phyloP scores from a whole-genome alignment of 2,888 invertebrate species.

The Zaprionus bogoriensis region DNA sequence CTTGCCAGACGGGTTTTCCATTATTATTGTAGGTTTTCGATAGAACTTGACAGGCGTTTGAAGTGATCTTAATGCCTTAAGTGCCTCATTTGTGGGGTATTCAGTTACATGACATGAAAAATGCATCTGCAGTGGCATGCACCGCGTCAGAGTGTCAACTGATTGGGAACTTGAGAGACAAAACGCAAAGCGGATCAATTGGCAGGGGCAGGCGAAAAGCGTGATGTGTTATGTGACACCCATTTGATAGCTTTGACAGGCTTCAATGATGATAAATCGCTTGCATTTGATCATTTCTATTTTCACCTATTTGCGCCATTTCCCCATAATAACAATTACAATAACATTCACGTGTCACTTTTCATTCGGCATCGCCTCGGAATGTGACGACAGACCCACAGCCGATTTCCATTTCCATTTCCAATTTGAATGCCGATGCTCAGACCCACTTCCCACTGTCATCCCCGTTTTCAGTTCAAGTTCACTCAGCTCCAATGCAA shows the following conservation, averaged over 20 bases:
- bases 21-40: not conserved
- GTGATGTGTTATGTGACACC: not conserved
- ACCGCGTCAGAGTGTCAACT: constrained; percentile 5
- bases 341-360: constrained; percentile 50
- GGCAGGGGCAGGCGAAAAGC: constrained; percentile 26
- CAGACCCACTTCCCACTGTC: constrained; percentile 6
- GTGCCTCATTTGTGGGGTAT: constrained; percentile 51
- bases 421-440: no score
- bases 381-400: constrained; percentile 23
- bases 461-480: constrained; percentile 51
- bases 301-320: constrained; percentile 42
- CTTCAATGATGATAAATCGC: constrained; percentile 27
- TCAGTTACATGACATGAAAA: constrained; percentile 61
- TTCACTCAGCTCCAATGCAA: constrained; percentile 40
- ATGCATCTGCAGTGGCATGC: constrained; percentile 37
- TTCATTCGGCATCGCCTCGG: constrained; percentile 54
- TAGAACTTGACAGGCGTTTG: constrained; percentile 14
- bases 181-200: constrained; percentile 34
- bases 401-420: constrained; percentile 2
- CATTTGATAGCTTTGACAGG: constrained; percentile 28
- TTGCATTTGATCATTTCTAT: constrained; percentile 48
- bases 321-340: constrained; percentile 8
- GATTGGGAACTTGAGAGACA: constrained; percentile 20
- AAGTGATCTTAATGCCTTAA: constrained; percentile 33
- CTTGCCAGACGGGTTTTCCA: constrained; percentile 38